Evolutionary conservation across 53 echinoderm and acorn worm species (phyloP).

Genomic region (Hippasteria phrygiana): DNA sequence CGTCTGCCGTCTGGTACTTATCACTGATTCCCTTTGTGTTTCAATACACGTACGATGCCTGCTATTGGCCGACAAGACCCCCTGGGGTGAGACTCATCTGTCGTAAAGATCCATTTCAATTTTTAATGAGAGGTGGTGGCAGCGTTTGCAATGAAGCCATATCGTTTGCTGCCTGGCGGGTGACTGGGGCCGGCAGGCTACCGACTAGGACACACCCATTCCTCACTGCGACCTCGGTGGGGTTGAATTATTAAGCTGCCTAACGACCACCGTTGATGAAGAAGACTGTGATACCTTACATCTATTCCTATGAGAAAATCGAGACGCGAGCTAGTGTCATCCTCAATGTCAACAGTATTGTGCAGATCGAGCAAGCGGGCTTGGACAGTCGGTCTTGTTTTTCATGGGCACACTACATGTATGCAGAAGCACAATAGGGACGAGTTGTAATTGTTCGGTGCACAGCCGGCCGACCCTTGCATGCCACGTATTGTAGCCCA

Average conservation of each 20-base stretch:
- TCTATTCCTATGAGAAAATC: neutral
- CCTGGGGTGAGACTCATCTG: neutral
- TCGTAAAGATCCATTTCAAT: slow-evolving; percentile 40
- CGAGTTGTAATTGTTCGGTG: slow-evolving; percentile 18
- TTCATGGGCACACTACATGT: slow-evolving; percentile 18
- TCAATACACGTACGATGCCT: neutral
- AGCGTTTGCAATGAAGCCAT: neutral
- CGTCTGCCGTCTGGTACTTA: neutral
- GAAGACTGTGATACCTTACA: slow-evolving; percentile 16
- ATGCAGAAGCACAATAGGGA: slow-evolving; percentile 42
- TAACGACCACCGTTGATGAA: slow-evolving; percentile 33
- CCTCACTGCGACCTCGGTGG: neutral
- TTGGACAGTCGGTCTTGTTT: slow-evolving; percentile 2
- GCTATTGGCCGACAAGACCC: slow-evolving; percentile 11
- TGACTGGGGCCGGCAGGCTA: neutral
- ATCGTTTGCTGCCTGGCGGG: slow-evolving; percentile 27
- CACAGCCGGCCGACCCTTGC: neutral
- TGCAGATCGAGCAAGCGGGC: neutral
- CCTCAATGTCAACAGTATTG: neutral
- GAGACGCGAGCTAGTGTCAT: neutral
- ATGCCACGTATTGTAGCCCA: slow-evolving; percentile 16
- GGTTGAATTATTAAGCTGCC: slow-evolving; percentile 41
- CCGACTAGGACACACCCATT: slow-evolving; percentile 36
- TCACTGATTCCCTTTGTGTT: neutral
- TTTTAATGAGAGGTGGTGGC: slow-evolving; percentile 35